Conservation (phyloP, 2,113 vertebrate genomes). For the Gorsachius goisagi region DNA sequence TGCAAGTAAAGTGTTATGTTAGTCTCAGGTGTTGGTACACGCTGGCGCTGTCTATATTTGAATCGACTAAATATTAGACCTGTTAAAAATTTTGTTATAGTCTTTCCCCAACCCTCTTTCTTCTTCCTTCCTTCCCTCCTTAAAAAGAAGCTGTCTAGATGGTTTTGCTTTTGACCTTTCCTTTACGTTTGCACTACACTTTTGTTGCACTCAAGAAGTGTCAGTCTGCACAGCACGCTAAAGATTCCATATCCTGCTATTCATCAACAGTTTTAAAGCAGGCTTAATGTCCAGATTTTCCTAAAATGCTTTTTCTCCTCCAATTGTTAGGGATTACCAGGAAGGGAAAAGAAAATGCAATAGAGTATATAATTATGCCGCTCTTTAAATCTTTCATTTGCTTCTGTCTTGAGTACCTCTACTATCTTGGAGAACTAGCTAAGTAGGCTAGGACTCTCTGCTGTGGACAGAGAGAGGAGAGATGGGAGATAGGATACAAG, state of each 20-base stretch:
- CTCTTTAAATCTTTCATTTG: neutral
- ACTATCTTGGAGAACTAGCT: neutral
- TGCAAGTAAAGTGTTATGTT: neutral
- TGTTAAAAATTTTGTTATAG: neutral
- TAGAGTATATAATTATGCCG: neutral
- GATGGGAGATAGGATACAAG: neutral
- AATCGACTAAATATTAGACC: neutral
- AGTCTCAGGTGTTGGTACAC: neutral
- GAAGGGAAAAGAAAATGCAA: neutral
- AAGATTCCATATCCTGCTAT: neutral
- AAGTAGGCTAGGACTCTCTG: neutral
- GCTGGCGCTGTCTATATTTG: neutral
- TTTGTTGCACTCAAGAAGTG: neutral
- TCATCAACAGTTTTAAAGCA: neutral
- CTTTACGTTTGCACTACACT: fast-evolving
- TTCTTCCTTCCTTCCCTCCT: neutral
- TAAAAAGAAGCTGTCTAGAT: neutral
- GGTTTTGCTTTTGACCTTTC: neutral
- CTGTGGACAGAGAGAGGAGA: neutral
- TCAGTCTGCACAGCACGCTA: neutral
- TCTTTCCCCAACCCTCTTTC: neutral
- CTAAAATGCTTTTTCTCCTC: neutral
- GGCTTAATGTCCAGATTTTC: neutral
- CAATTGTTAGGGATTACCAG: neutral
- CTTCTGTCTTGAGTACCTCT: neutral